These are phyloP conservation scores for Lottia gigantea DNA, from an alignment of 2,888 invertebrate species.

Conservation along the genomic window DNA sequence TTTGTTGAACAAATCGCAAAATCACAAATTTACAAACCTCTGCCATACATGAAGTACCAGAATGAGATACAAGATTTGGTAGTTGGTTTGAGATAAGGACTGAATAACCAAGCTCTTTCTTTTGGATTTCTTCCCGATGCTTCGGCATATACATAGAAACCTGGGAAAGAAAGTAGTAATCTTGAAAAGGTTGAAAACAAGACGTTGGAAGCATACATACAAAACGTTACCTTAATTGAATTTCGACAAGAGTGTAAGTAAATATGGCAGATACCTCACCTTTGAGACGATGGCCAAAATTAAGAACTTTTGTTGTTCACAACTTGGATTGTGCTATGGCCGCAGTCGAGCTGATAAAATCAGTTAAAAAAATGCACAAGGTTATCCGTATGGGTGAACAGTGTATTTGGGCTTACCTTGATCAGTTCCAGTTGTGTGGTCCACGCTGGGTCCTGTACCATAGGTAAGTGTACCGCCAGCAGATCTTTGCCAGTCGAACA, in stretches of 20 bases:
- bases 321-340: no score
- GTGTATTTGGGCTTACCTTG: slow-evolving; percentile 26
- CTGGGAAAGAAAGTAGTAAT: slow-evolving; percentile 29
- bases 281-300: no score
- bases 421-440: slow-evolving; percentile 57
- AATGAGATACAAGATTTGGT: slow-evolving; percentile 53
- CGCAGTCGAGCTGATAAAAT: no score
- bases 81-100: slow-evolving; percentile 48
- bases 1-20: no score
- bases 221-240: no score
- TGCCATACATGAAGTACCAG: slow-evolving; percentile 65
- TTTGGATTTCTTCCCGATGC: slow-evolving; percentile 40
- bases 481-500: slow-evolving; percentile 61
- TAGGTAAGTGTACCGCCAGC: slow-evolving; percentile 47
- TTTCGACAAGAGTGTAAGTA: no score
- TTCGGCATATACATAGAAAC: slow-evolving; percentile 57
- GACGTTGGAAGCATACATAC: no score
- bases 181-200: no score
- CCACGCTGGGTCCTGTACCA: slow-evolving; percentile 55
- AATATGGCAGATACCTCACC: no score
- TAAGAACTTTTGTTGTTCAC: no score
- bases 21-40: slow-evolving; percentile 42
- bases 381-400: neutral
- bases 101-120: slow-evolving; percentile 56
- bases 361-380: no score